These are phyloP conservation scores for Drosophila tripunctata DNA, from an alignment of 2,888 invertebrate species.

Conservation along the genomic window DNA sequence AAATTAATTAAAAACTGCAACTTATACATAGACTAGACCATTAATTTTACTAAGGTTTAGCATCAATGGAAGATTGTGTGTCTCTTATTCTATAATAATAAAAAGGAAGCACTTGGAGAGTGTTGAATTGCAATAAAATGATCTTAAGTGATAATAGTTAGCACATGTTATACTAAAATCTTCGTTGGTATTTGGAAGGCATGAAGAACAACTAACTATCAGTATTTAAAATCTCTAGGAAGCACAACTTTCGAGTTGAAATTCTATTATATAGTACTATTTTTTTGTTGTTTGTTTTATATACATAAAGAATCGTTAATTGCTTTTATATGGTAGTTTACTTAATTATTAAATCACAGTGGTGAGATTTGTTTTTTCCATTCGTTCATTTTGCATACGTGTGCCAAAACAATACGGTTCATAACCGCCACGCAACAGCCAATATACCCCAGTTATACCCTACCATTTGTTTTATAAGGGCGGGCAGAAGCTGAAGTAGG, in stretches of 20 bases:
- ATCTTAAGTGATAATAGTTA: slow-evolving; percentile 34
- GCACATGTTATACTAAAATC: too few species aligned
- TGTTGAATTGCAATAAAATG: slow-evolving; percentile 68
- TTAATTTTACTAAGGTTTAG: slow-evolving; percentile 69
- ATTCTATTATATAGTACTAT: slow-evolving; percentile 22
- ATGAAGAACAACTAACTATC: slow-evolving; percentile 43
- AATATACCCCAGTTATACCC: slow-evolving; percentile 67
- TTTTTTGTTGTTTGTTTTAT: too few species aligned
- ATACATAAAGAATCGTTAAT: slow-evolving; percentile 45
- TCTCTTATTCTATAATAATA: slow-evolving; percentile 21
- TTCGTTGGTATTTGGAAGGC: slow-evolving; percentile 57
- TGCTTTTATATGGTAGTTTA: slow-evolving; percentile 24
- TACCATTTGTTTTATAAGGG: slow-evolving; percentile 85
- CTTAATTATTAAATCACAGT: slow-evolving; percentile 77
- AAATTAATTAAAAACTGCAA: slow-evolving; percentile 12
- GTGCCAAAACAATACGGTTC: slow-evolving; percentile 58
- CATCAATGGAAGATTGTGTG: slow-evolving; percentile 51
- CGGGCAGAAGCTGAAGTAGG: slow-evolving; percentile 92
- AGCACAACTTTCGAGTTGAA: slow-evolving; percentile 70
- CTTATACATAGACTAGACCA: slow-evolving; percentile 74
- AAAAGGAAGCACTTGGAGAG: slow-evolving; percentile 75
- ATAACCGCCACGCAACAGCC: slow-evolving; percentile 66
- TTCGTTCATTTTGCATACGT: slow-evolving; percentile 41
- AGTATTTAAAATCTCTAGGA: slow-evolving; percentile 60
- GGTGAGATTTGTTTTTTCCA: slow-evolving; percentile 69